Evolutionary conservation across 2,888 invertebrate species (phyloP), one percentile per base, ranked within the genome.

Genomic region (Dicyrtoma fusca): DNA sequence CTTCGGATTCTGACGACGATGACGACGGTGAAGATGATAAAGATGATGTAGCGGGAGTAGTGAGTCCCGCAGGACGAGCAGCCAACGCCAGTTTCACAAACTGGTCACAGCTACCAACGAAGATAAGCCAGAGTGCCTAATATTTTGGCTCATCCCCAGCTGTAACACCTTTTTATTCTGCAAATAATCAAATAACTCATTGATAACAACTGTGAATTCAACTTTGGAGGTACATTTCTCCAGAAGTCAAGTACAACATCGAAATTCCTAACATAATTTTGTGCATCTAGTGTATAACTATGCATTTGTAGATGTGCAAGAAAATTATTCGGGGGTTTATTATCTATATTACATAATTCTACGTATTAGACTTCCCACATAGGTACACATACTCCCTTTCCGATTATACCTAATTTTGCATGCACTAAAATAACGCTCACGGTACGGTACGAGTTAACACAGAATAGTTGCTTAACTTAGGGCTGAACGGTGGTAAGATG

Each of bases 11-110:
- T 72, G 73, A 73, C 34, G 74, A 51, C 65, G 71, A 64, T 64
- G 74, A 45, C 23, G 72, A 68, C 45, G 74, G 19, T 44, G 72
- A 44, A 25, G 74, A 63, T 70, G 75, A 75, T 34, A 74, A 75
- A 69, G 77, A 74, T 63, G 79, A 76, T 73, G 79, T 75, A 75
- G 79, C 78, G 77, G 79, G 79, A 79, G 77, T 77, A 75, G 75
- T 73, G 68, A 71, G 75, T 74, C 77, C 79, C 77, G 79, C 77
- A 76, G 78, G 75, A 75, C 77, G 75, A 75, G 78, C 77, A 77
- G 80, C 78, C 75, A 77, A 74, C 78, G 80, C 80, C 80, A 80
- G 80, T 79, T 80, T 79, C 77, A 77, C 77, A 75, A 71, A 74
- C 76, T 77, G 75, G 71, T 71, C 66, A 74, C 74, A 59, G 71